phyloP scores from a whole-genome alignment of 2,888 invertebrate genomes.

The Sympetrum striolatum region DNA sequence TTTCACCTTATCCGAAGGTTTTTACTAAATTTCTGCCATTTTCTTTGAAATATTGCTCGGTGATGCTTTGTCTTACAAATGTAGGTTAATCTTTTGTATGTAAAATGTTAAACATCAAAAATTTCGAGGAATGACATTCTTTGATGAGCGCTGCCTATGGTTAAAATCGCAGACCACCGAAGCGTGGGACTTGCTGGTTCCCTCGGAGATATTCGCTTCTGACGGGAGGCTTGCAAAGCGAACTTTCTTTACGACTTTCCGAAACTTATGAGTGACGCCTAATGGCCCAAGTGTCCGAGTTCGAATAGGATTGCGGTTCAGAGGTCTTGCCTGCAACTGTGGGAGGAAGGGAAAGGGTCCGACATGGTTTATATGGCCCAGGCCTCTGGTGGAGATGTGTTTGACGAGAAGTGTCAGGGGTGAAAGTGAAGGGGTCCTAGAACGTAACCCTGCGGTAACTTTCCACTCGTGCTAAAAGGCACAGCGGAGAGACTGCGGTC shows the following conservation, averaged over 20 bases:
- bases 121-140: too few relatives aligned
- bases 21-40: too few relatives aligned
- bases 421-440: neutral
- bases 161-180: too few relatives aligned
- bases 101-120: too few relatives aligned
- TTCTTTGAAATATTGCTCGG: too few relatives aligned
- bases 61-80: too few relatives aligned
- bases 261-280: neutral
- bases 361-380: slow-evolving; percentile 5
- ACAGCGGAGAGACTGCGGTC: neutral
- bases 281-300: neutral
- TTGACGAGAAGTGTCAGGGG: neutral
- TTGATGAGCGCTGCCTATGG: too few relatives aligned
- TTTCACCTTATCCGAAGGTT: too few relatives aligned
- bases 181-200: too few relatives aligned
- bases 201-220: too few relatives aligned
- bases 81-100: too few relatives aligned
- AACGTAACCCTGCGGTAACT: neutral
- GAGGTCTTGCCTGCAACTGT: neutral
- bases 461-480: neutral
- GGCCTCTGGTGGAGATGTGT: neutral
- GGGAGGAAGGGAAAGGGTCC: neutral
- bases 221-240: too few relatives aligned
- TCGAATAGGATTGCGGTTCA: slow-evolving; percentile 7
- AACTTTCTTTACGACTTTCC: neutral